These are phyloP conservation scores for Verasper variegatus DNA, from an alignment of 2,113 vertebrate genomes.

Conservation along the genomic window DNA sequence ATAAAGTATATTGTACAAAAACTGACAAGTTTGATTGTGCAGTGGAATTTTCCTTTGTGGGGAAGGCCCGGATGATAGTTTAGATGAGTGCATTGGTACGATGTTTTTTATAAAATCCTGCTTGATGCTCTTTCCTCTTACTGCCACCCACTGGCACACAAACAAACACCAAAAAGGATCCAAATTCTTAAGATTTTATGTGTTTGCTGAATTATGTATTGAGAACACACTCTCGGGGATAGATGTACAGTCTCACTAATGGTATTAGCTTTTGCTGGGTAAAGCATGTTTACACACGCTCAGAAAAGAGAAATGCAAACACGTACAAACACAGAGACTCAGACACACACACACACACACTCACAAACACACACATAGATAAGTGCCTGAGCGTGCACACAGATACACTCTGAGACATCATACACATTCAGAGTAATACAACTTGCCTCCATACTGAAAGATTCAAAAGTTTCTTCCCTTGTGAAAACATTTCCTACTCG, in stretches of 20 bases:
- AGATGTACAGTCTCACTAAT: slow-evolving; percentile 54
- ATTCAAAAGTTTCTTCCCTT: slow-evolving; percentile 30
- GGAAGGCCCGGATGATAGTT: slow-evolving; percentile 4
- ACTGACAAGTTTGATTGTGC: slow-evolving; percentile 27
- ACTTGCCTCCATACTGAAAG: slow-evolving; percentile 16
- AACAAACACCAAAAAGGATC: slow-evolving; percentile 45
- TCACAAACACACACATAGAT: neutral
- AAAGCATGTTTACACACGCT: slow-evolving; percentile 40
- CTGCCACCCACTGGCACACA: slow-evolving; percentile 23
- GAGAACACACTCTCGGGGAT: slow-evolving; percentile 59
- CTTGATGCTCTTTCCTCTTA: slow-evolving; percentile 17
- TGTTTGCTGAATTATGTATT: slow-evolving; percentile 71
- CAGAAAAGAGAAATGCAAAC: neutral
- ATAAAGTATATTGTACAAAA: slow-evolving; percentile 13
- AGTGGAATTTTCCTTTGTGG: neutral
- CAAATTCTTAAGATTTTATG: slow-evolving; percentile 48
- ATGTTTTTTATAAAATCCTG: slow-evolving; percentile 32
- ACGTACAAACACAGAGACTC: neutral
- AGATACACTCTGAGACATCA: neutral
- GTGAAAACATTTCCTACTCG: slow-evolving; percentile 32
- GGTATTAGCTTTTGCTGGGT: slow-evolving; percentile 55
- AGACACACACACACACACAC: neutral
- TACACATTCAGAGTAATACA: slow-evolving; percentile 15
- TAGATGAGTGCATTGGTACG: slow-evolving; percentile 10
- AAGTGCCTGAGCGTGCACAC: neutral